Evolutionary conservation across 1,140 invertebrate genomes (phyloP), one percentile per base, ranked within the genome.

Genomic region (Globodera ellingtonae): DNA sequence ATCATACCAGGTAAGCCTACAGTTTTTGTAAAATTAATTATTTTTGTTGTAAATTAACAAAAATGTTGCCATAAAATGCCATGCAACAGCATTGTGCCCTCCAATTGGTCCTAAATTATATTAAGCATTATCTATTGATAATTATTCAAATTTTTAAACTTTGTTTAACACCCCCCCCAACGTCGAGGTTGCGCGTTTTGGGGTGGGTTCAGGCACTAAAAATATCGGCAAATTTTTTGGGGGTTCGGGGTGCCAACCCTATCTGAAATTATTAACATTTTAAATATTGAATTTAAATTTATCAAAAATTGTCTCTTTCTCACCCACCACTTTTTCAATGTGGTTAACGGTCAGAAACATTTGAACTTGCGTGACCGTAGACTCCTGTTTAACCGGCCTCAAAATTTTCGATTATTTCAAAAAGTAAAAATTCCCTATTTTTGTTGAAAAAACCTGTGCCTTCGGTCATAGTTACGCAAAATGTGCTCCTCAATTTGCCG

Each of bases 81-180:
- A 75, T 89, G 87, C 13, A 89, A 70, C 5, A 85, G 56, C 79
- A 89, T 86, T 62, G 87, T 89, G 59, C 89, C 87, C 65, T 89
- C 87, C 9, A 78, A 21, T 79, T 89, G 83, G 76, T 89, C 86
- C 84, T 85, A 71, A 84, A 84, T 44, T 59, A 52, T 59, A 15
- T 59, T 46, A 21, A 73, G 35, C 21, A 47, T 10, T n/a, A 24
- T 21, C 4, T 10, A 52, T 7, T 59, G 46, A 44, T 15, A 15
- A 6, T 10, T 10, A 35, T 52, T 10, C 8, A 52, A 52, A 52
- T 3, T 52, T 52, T 9, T 52, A 7, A 52, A 52, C 52, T 35
- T 35, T 35, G 35, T 35, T 35, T 35, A 2, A 3, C 35, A 35
- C 35, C 35, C 35, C 35, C 24, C 24, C 24, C 24, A 35, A 35